Base-by-base conservation (phyloP, 2,113 vertebrate species). In the Lontra canadensis region DNA sequence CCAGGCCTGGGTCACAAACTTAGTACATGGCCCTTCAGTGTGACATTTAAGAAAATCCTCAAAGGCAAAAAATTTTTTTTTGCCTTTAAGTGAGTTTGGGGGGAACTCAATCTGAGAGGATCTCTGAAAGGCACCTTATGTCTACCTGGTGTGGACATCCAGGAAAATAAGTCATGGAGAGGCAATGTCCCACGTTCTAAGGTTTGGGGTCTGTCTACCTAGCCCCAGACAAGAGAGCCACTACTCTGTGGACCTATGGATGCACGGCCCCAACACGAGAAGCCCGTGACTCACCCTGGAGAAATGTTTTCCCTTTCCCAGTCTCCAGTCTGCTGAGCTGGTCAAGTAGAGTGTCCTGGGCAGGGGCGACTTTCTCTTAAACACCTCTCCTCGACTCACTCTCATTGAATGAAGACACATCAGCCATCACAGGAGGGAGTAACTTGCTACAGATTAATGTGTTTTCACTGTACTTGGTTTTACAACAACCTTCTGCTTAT, bases 161-260 rank as follows among this genome's bases (percentile, higher is more conserved):
- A 9, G 20, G 73, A 81, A 79, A 57, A 10, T 6, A 42, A 31
- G 31, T 61, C 20, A 47, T 18, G 15, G 55, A 31, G 73, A 80
- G 42, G 44, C 18, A 12, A 18, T 26, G 71, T 3, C 18, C n/a
- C 6, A 29, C 10, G 15, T 25, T 31, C 92, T 74, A 23, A 18
- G 13, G 44, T 36, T 31, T 44, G 42, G 59, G 59, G 61, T n/a
- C 71, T 39, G 34, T 20, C 4, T 29, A n/a, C 55, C 80, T 31
- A 42, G 61, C 21, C 10, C 34, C 1, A 6, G 59, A 36, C 25
- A 57, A n/a, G 18, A 79, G 5, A 71, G 86, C 71, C 47, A 20
- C 36, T 11, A 3, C 39, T 44, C 0, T 7, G 21, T 2, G 14
- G 15, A 6, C 11, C 42, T 9, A 0, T 1, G 9, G 18, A 6